These are phyloP conservation scores for Acestrorhynchus altus DNA, from an alignment of 2,797 vertebrate genomes.

Conservation along the genomic window DNA sequence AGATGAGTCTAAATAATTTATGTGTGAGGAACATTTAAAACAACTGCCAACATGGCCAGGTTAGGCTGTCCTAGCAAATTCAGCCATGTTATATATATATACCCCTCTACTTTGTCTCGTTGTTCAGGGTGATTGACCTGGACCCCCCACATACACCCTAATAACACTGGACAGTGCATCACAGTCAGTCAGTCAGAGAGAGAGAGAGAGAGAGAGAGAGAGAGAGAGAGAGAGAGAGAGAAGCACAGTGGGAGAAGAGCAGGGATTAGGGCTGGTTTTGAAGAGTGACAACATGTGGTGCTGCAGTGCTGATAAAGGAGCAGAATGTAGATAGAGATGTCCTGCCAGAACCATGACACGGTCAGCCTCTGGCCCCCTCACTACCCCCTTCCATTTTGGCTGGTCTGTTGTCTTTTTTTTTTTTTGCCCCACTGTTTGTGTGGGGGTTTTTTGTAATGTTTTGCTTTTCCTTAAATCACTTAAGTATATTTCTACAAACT, in stretches of 20 bases:
- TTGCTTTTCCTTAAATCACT: not conserved
- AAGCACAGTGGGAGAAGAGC: slow-evolving; percentile 32
- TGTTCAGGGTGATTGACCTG: slow-evolving; percentile 74
- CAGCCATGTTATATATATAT: no score
- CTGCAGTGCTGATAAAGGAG: slow-evolving; percentile 25
- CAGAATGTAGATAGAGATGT: slow-evolving; percentile 44
- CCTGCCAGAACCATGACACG: slow-evolving; percentile 39
- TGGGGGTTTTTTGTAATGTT: not conserved
- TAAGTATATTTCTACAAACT: not conserved
- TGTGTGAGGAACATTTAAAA: no score
- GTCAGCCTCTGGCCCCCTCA: slow-evolving; percentile 32
- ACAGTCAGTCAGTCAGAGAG: slow-evolving; percentile 67
- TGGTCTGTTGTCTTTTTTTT: no score
- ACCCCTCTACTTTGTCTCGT: slow-evolving; percentile 21
- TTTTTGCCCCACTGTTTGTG: not conserved
- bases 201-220: slow-evolving; percentile 15
- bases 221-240: slow-evolving; percentile 25
- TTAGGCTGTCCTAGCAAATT: no score
- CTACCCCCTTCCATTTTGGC: slow-evolving; percentile 4
- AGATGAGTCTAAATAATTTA: no score
- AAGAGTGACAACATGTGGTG: slow-evolving; percentile 51
- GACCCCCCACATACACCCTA: slow-evolving; percentile 76
- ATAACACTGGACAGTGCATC: slow-evolving; percentile 80
- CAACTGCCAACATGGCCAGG: no score
- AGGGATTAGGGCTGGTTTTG: slow-evolving; percentile 49